Conservation (phyloP, 2,888 invertebrate species). For the Drosophila nr. perissopoda region DNA sequence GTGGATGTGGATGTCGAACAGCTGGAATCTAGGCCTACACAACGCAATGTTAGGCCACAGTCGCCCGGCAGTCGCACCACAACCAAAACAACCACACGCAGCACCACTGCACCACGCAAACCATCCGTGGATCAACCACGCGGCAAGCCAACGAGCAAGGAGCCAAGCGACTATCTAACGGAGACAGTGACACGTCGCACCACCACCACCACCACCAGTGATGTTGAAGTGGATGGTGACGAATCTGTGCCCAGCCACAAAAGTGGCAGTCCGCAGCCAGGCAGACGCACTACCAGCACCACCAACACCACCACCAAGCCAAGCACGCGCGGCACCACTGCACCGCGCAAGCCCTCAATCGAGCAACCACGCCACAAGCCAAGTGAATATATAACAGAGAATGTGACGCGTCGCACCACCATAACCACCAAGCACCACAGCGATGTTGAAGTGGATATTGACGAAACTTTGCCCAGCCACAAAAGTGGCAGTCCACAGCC, state of each 20-base stretch:
- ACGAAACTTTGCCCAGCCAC: conserved; percentile 5
- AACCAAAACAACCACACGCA: conserved; percentile 36
- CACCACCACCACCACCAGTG: conserved; percentile 15
- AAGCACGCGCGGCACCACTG: neutral
- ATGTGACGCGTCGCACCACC: conserved; percentile 9
- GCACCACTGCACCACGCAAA: conserved; percentile 21
- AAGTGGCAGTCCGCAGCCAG: conserved; percentile 14
- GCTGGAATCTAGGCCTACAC: neutral
- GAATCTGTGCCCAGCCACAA: conserved; percentile 26
- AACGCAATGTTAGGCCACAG: conserved; percentile 1
- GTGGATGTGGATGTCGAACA: conserved; percentile 25
- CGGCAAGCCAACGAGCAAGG: conserved; percentile 8
- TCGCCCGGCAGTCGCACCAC: conserved; percentile 51
- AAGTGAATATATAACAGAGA: neutral
- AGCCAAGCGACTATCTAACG: conserved; percentile 1
- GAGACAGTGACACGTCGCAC: conserved; percentile 18
- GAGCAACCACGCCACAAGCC: conserved; percentile 5
- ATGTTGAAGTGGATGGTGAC: conserved; percentile 53
- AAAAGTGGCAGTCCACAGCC: conserved; percentile 7
- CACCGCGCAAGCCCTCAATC: conserved; percentile 14
- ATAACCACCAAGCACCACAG: conserved; percentile 18
- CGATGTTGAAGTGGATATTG: conserved; percentile 20
- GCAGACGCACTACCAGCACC: conserved; percentile 13
- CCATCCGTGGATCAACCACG: conserved; percentile 17
- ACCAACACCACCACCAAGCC: conserved; percentile 1